Conservation (phyloP, 1,140 invertebrate species). For the Nasonia vitripennis region DNA sequence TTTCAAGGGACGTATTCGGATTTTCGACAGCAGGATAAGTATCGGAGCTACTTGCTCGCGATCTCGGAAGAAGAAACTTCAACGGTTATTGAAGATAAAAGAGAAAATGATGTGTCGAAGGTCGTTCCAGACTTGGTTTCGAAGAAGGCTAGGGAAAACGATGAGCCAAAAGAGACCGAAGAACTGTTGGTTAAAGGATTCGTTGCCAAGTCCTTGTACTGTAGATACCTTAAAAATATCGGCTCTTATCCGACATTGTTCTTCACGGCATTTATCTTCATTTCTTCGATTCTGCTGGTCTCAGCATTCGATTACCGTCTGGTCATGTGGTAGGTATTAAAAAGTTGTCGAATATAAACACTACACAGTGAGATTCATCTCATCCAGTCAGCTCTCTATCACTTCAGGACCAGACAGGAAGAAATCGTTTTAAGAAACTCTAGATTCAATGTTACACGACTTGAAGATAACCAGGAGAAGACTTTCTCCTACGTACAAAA, state of each 20-base stretch:
- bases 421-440: too few species aligned
- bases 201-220: constrained; percentile 73
- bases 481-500: background rate
- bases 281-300: constrained; percentile 73
- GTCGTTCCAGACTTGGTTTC: too few species aligned
- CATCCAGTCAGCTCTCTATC: constrained; percentile 42
- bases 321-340: constrained; percentile 67
- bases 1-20: background rate
- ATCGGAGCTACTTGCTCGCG: too few species aligned
- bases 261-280: constrained; percentile 62
- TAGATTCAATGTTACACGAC: too few species aligned
- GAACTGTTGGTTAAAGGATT: constrained; percentile 78
- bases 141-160: background rate
- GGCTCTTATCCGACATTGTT: constrained; percentile 71
- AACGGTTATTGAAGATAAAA: too few species aligned
- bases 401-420: constrained; percentile 56
- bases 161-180: constrained; percentile 74
- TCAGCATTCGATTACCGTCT: constrained; percentile 79
- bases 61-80: too few species aligned
- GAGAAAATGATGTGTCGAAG: too few species aligned
- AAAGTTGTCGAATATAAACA: too few species aligned
- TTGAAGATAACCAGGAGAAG: background rate
- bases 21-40: background rate
- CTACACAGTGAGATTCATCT: background rate
- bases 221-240: constrained; percentile 75